Conservation (phyloP, 1,140 invertebrate genomes). For the Arctopsyche grandis region DNA sequence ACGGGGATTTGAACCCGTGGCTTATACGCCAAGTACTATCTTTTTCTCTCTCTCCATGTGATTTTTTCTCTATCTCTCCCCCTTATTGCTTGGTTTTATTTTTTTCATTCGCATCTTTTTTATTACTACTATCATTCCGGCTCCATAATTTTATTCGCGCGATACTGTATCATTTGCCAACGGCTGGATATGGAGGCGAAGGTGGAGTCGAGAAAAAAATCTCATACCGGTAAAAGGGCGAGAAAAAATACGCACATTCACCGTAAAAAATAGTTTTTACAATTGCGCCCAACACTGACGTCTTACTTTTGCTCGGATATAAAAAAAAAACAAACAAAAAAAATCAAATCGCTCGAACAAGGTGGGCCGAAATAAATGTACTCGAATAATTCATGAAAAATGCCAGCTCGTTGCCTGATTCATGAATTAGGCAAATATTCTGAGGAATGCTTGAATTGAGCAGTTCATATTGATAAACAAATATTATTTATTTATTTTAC, state of each 20-base stretch:
- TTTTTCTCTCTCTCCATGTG: not conserved
- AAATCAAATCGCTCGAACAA: not conserved
- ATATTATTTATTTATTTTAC: too few species aligned
- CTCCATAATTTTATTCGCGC: constrained; percentile 10
- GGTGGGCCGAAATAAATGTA: too few species aligned
- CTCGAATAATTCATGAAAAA: too few species aligned
- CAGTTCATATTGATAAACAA: too few species aligned
- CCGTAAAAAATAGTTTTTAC: constrained; percentile 1
- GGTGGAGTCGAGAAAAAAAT: not conserved
- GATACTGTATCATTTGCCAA: constrained; percentile 14
- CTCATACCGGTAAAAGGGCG: not conserved
- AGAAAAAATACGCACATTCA: not conserved
- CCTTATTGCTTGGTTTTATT: not conserved
- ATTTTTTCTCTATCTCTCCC: not conserved
- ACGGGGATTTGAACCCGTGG: constrained; percentile 5
- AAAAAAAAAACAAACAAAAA: not conserved
- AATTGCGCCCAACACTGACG: not conserved
- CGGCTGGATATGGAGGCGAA: not conserved
- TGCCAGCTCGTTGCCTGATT: too few species aligned
- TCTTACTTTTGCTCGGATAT: not conserved
- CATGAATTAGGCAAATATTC: too few species aligned
- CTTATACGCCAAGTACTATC: not conserved
- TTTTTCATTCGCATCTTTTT: not conserved
- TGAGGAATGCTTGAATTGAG: too few species aligned
- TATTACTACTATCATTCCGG: constrained; percentile 14